Evolutionary conservation across 2,797 vertebrate genomes (phyloP).

Genomic region (Spondyliosoma cantharus): DNA sequence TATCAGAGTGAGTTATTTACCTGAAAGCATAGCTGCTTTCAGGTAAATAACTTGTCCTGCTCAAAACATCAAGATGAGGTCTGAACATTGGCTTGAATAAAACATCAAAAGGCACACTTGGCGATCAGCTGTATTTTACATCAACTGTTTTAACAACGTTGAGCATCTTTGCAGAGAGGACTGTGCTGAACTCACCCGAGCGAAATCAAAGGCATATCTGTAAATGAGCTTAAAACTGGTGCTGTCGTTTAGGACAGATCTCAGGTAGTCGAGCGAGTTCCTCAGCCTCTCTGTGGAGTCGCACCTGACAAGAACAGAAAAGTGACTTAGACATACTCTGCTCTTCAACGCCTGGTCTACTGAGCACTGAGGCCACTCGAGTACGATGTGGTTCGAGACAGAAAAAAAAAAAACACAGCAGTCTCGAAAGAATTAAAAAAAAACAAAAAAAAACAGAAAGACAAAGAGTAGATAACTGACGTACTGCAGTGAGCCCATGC

Average conservation of each 20-base stretch:
- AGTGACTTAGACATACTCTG: constrained; percentile 30
- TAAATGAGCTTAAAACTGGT: constrained; percentile 99
- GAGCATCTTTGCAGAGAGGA: background rate
- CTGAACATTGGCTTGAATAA: background rate
- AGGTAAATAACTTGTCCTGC: constrained; percentile 17
- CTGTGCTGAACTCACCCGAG: constrained; percentile 90
- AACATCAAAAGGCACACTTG: background rate
- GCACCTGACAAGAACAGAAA: constrained; percentile 87
- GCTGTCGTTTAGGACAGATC: constrained; percentile 97
- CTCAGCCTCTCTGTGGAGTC: constrained; percentile 98
- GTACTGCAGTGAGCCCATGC: constrained; percentile 98
- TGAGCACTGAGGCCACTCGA: background rate
- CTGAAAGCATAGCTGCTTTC: background rate
- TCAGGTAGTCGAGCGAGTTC: constrained; percentile 98
- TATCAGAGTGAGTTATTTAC: constrained; percentile 12
- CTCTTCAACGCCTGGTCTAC: background rate
- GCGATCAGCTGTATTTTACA: background rate
- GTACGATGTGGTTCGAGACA: constrained; percentile 3
- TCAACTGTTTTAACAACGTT: constrained; percentile 12
- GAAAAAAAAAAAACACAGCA: background rate
- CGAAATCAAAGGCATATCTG: constrained; percentile 99
- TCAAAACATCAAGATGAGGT: constrained; percentile 15
- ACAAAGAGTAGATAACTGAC: constrained; percentile 62
- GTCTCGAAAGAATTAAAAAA: background rate
- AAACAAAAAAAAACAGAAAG: background rate